Base-by-base conservation (phyloP, 2,888 invertebrate genomes). In the Hipparchia semele region DNA sequence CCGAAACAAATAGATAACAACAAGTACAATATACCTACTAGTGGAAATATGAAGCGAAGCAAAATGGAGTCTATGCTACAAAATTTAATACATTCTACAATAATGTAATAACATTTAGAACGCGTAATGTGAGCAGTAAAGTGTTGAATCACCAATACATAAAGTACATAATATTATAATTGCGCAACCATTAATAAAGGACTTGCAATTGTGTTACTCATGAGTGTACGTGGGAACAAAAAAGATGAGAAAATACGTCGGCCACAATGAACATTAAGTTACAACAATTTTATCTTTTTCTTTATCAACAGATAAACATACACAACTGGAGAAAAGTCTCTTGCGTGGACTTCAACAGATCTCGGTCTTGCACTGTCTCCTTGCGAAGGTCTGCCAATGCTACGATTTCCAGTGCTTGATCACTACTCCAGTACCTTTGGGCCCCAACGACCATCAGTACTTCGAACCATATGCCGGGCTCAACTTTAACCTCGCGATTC, bases 121-220 rank as follows among this genome's bases (percentile, higher is more conserved):
- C 58, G 58, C 23, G 58, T 58, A 58, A n/a, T 61, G 6, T 61
- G 45, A 61, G 60, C 46, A 62, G 12, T 65, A 51, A 53, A 65
- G 9, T 65, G 65, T 65, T 65, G 65, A 65, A 33, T 65, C 65
- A 53, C 9, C 65, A 53, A 10, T 33, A 33, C 10, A 33, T 33
- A 7, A 12, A 51, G 51, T 23, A 51, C 23, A 23, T 46, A 9
- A 23, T 46, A 9, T 64, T 53, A 60, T 60, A 1, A 65, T 53
- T 65, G 51, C 51, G 7, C 2, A 33, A 12, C 53, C 65, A 33
- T 49, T 49, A 10, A 1, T 10, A 64, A n/a, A 61, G 13, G 23
- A 23, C 64, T 49, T 13, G 46, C 49, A 64, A 49, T 12, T 12
- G 5, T 54, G 12, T 54, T 39, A 12, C 6, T 39, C 53, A 65